Conservation (phyloP, 2,797 vertebrate species). For the Bradypus variegatus region DNA sequence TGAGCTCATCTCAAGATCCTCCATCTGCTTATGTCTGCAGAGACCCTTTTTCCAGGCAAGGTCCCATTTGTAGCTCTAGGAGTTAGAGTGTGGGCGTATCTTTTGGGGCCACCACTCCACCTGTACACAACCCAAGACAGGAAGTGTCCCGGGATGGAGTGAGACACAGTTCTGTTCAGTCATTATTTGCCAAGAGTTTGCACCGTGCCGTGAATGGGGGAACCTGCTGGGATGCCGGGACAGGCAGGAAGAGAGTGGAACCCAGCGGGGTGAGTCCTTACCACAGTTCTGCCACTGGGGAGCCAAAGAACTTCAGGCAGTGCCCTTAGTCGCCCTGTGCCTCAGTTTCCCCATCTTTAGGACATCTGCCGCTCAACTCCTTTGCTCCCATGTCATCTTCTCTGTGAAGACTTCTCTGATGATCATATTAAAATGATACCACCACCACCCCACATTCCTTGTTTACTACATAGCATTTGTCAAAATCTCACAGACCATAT, state of each 20-base stretch:
- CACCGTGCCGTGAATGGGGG: background rate
- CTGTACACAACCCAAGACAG: background rate
- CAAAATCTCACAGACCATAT: accelerated
- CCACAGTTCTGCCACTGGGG: accelerated
- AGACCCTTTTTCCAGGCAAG: background rate
- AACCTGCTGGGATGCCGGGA: too few relatives aligned
- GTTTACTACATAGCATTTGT: accelerated
- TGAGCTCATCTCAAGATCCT: background rate
- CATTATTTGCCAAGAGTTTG: accelerated
- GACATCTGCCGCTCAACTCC: background rate
- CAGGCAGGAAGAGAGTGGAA: accelerated
- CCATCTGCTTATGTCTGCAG: background rate
- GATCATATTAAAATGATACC: background rate
- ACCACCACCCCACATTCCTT: too few relatives aligned
- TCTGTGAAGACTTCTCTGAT: background rate
- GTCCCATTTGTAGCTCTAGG: background rate
- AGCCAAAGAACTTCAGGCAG: background rate
- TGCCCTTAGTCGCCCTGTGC: accelerated
- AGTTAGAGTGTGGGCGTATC: background rate
- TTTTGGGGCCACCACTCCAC: background rate
- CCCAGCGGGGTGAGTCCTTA: accelerated
- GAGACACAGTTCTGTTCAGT: accelerated
- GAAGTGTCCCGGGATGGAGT: accelerated
- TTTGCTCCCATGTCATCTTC: background rate
- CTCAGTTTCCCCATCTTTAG: background rate